Evolutionary conservation across 2,113 vertebrate species (phyloP), one percentile per base, ranked within the genome.

Genomic region (Eidolon helvum): DNA sequence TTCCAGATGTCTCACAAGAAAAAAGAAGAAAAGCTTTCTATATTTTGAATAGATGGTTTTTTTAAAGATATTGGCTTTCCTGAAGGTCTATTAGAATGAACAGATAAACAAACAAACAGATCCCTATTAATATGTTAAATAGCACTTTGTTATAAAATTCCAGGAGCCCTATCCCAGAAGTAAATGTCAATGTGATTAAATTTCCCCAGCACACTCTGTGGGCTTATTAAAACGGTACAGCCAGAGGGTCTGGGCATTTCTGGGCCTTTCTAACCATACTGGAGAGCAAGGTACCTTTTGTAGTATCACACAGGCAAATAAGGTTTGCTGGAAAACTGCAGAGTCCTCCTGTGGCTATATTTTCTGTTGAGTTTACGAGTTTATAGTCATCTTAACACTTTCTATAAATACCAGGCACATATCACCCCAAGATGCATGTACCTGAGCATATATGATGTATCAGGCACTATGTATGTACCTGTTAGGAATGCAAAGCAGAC

Each of bases 1-100:
- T 96, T 88, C 96, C 90, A 95, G 63, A 97, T 96, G 88, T 92
- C 72, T 94, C 35, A 53, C 15, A 68, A 61, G 30, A 43, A 79
- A 88, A 89, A 59, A 5, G 5, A 33, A 93, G 10, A 48, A 74
- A 53, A 72, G 1, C 9, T 61, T 40, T 50, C 45, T 69, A 33
- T 38, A 68, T 38, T 96, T 72, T 86, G 43, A 11, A 33, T 21
- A 87, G n/a, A 77, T 9, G 45, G 11, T 71, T 40, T 95, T 79
- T 88, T 33, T 59, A 53, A 68, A 69, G 33, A 91, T 40, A 71
- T 0, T 61, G 35, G 19, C 22, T 78, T 72, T 87, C 68, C n/a
- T 68, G 48, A 87, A 59, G 45, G 5, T 22, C 43, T 24, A 66
- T 48, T 35, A 71, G 53, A 61, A 63, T 30, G 72, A 82, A 80